A percentile compares a stretch with the other conserved stretches of the same genome.
phyloP scores from a whole-genome alignment of 2,113 vertebrate species.

The Amphiprion percula region DNA sequence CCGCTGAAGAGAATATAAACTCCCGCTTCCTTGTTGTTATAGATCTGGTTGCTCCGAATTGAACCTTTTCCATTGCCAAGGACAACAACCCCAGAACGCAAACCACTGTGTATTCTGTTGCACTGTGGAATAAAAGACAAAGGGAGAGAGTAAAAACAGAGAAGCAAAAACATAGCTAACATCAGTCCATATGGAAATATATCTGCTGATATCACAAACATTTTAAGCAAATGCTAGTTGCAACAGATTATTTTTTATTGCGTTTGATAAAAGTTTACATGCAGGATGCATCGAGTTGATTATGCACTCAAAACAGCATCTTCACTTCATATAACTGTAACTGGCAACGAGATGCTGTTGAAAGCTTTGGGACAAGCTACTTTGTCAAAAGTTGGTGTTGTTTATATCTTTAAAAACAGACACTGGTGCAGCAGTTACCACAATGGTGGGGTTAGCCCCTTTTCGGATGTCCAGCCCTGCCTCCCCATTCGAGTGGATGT shows the following conservation, averaged over 20 bases:
- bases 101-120: constrained; percentile 93
- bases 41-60: constrained; percentile 94
- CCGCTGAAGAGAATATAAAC: constrained; percentile 94
- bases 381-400: neutral
- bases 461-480: constrained; percentile 90
- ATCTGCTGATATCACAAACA: neutral
- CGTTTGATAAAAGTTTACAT: neutral
- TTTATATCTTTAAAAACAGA: neutral
- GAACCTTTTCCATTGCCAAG: constrained; percentile 92
- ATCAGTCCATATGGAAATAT: neutral
- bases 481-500: constrained; percentile 89
- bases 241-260: neutral
- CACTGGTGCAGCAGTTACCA: constrained; percentile 79
- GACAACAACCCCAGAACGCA: constrained; percentile 92
- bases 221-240: neutral
- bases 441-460: constrained; percentile 88
- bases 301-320: too few relatives aligned
- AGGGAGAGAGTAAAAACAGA: neutral
- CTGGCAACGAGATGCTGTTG: neutral
- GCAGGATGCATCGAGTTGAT: neutral
- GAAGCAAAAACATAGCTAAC: neutral
- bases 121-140: constrained; percentile 81
- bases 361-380: neutral
- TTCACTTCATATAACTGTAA: too few relatives aligned
- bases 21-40: constrained; percentile 95